Conservation (phyloP, 2,113 vertebrate species). For the Leucoraja erinaceus region DNA sequence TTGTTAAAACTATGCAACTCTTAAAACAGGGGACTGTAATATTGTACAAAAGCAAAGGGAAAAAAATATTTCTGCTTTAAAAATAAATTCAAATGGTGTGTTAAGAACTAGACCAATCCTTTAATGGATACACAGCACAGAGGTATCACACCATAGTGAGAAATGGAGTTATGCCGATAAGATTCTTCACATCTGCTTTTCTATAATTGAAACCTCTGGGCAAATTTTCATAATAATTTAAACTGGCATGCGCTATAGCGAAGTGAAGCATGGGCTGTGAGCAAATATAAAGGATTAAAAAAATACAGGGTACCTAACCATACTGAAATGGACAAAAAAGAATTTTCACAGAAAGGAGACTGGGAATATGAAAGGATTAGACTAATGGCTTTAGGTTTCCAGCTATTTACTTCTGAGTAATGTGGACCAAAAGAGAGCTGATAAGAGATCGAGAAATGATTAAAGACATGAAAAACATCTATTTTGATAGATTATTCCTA, state of each 20-base stretch:
- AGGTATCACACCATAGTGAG: not conserved
- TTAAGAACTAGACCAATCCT: not conserved
- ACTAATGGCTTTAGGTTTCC: not conserved
- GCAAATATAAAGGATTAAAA: not conserved
- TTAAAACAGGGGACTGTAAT: not conserved
- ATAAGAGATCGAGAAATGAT: not conserved
- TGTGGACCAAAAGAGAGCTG: not conserved
- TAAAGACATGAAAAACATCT: not conserved
- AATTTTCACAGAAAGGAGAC: not conserved
- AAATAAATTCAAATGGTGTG: not conserved
- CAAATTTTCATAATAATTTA: not conserved
- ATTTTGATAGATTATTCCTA: not conserved
- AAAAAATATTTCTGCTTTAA: not conserved
- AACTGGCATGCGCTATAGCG: not conserved
- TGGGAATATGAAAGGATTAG: not conserved
- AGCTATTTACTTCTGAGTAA: not conserved
- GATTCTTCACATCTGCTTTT: constrained; percentile 21
- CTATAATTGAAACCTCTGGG: not conserved
- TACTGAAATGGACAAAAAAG: not conserved
- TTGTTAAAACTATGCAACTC: not conserved
- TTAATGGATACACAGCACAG: not conserved
- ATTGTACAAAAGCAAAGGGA: not conserved
- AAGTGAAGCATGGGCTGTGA: not conserved
- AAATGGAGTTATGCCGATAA: not conserved
- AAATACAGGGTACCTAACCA: not conserved